Base-by-base conservation (phyloP, 2,797 vertebrate genomes). In the Sylvia borin region DNA sequence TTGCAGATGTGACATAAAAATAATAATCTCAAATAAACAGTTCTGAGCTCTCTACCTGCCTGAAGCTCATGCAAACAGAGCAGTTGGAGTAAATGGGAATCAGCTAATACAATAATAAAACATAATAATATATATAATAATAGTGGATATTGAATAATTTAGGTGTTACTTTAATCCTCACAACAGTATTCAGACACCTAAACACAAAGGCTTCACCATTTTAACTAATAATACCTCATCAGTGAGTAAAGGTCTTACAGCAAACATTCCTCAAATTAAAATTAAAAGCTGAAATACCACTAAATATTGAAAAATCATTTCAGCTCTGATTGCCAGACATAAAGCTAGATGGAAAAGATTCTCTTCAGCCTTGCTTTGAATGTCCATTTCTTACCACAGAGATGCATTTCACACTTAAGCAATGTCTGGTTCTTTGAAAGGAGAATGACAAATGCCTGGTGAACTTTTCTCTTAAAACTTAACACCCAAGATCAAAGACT, bases 401-500 rank as follows among this genome's bases (percentile, higher is more conserved):
- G 55, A 42, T 31, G 12, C 27, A 25, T 61, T 68, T 51, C 47
- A 78, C 16, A 31, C 12, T 76, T 22, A 36, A 34, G 36, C 29
- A 66, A 45, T 10, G 31, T 16, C 16, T 68, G 60, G 4, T 29
- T 70, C 48, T 74, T 79, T 88, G 74, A 17, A 92, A 93, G 61
- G 11, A 77, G 57, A 92, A 74, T 27, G 65, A 89, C 19, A 92
- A 90, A 90, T 27, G 71, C 71, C 50, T 89, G 67, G 93, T 95
- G 85, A 96, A 96, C 71, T 86, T 92, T 64, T 85, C 90, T 83
- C 91, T 90, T 61, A 92, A 94, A 96, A 93, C 48, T 82, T 94
- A 96, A 95, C 82, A 95, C 55, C 58, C 78, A 83, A 94, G 93
- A 97, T 97, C 95, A 97, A 97, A 97, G 93, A 95, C 90, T 97